phyloP scores from a whole-genome alignment of 2,113 vertebrate species.

The Chionis minor region DNA sequence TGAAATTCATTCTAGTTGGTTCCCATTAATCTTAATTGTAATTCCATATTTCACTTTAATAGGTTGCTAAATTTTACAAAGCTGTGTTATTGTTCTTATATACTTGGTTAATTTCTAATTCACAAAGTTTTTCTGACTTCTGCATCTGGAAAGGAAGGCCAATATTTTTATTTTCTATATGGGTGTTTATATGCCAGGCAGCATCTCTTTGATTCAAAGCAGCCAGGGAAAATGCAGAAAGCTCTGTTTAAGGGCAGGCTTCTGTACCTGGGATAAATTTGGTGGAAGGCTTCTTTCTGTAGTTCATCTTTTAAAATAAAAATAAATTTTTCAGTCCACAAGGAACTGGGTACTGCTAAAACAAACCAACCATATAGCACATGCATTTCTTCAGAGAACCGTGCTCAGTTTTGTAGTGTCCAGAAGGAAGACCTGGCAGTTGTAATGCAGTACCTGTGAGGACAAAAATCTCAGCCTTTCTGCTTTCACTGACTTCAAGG shows the following conservation, averaged over 20 bases:
- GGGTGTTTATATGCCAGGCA: not conserved
- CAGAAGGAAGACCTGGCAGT: not conserved
- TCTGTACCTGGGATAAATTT: conserved; percentile 14
- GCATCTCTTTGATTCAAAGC: not conserved
- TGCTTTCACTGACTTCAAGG: not conserved
- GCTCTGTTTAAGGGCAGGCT: conserved; percentile 7
- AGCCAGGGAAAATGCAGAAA: not conserved
- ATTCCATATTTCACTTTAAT: conserved; percentile 26
- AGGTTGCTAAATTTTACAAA: conserved; percentile 30
- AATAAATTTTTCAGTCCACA: not conserved
- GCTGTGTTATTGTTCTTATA: conserved; percentile 23
- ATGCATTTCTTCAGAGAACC: not conserved
- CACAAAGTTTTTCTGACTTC: conserved; percentile 24
- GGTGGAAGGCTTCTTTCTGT: not conserved
- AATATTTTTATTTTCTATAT: conserved; percentile 1
- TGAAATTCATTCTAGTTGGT: conserved; percentile 27
- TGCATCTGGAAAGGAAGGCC: conserved; percentile 35
- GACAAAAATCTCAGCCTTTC: conserved; percentile 17
- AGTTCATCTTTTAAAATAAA: conserved; percentile 5
- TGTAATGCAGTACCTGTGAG: not conserved
- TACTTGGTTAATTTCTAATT: conserved; percentile 35
- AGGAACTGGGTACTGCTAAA: not conserved
- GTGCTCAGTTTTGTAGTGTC: not conserved
- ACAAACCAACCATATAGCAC: not conserved
- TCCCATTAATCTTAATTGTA: conserved; percentile 55